These are phyloP conservation scores for Smutsia gigantea DNA, from an alignment of 2,797 vertebrate species.

Conservation along the genomic window DNA sequence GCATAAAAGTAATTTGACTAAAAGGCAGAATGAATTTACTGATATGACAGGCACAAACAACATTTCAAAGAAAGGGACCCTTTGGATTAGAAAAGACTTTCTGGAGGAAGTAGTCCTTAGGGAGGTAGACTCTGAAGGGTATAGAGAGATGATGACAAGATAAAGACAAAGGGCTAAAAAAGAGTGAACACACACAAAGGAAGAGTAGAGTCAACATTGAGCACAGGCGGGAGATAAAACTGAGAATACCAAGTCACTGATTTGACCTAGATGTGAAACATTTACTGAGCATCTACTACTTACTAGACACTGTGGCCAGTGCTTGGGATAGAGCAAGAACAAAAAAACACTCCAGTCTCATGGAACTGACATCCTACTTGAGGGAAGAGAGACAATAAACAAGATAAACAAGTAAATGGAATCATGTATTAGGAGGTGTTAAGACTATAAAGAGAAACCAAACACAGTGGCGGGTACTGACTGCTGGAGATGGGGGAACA, in stretches of 20 bases:
- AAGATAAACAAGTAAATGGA: background rate
- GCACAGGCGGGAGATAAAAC: background rate
- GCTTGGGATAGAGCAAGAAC: background rate
- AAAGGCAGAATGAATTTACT: background rate
- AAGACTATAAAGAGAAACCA: background rate
- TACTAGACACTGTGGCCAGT: no score
- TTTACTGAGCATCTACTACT: background rate
- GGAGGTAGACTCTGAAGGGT: background rate
- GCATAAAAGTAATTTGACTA: background rate
- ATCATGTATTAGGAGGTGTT: background rate
- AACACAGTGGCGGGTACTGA: accelerated
- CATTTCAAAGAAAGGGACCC: background rate
- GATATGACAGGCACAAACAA: background rate
- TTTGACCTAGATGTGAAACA: background rate
- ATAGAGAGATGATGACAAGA: background rate
- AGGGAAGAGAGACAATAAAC: background rate
- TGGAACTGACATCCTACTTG: background rate
- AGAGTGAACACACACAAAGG: background rate
- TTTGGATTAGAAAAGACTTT: background rate
- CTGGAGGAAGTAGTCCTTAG: background rate
- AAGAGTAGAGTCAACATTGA: background rate
- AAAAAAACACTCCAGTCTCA: background rate
- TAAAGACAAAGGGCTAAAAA: background rate
- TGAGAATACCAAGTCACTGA: background rate
- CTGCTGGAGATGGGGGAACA: background rate